These are phyloP conservation scores for Porites australiensis DNA, from an alignment of 64 coral and sea anemone genomes.

Conservation along the genomic window DNA sequence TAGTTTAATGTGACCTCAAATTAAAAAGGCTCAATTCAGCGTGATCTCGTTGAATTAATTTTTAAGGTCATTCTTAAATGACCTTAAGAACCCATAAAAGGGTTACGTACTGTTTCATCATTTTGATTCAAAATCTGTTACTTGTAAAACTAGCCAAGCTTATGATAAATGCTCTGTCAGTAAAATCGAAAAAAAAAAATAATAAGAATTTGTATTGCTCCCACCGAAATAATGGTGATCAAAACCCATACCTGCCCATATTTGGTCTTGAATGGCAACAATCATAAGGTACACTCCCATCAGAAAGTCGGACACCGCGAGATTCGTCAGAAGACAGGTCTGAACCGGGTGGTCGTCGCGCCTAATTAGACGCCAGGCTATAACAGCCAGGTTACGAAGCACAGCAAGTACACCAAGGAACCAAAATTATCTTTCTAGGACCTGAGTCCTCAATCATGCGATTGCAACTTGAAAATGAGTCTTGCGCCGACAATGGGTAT, in stretches of 20 bases:
- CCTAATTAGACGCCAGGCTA: slow-evolving; percentile 27
- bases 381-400: slow-evolving; percentile 4
- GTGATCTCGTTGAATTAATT: too few relatives aligned
- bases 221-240: neutral
- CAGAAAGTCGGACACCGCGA: slow-evolving; percentile 21
- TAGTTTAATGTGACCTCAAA: too few relatives aligned
- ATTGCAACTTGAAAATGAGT: slow-evolving; percentile 10
- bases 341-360: slow-evolving; percentile 28
- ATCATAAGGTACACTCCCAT: slow-evolving; percentile 35
- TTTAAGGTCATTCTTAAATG: too few relatives aligned
- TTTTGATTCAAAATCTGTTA: too few relatives aligned
- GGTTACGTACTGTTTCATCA: neutral
- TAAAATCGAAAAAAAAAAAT: too few relatives aligned
- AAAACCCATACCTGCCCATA: neutral
- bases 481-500: neutral
- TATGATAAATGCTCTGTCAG: neutral
- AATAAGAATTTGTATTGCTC: too few relatives aligned
- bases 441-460: slow-evolving; percentile 6
- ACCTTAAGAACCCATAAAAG: too few relatives aligned
- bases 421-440: slow-evolving; percentile 4
- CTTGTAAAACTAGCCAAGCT: too few relatives aligned
- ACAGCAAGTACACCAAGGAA: slow-evolving; percentile 13
- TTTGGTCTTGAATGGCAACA: neutral
- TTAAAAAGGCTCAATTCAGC: too few relatives aligned
- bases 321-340: slow-evolving; percentile 27